Conservation (phyloP, 2,888 invertebrate species). For the Cantharis rufa region DNA sequence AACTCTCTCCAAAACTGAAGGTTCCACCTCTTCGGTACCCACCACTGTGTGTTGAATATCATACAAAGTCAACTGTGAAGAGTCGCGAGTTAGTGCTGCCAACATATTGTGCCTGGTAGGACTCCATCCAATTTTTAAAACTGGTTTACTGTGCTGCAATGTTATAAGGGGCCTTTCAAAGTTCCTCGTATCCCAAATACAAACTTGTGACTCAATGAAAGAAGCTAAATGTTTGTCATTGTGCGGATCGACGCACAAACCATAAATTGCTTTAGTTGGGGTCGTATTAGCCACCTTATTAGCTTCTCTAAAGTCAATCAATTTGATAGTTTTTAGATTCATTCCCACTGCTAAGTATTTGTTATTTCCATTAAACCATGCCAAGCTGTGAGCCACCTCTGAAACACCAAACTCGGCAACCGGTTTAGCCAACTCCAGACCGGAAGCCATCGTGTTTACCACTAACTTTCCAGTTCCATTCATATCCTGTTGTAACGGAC, state of each 20-base stretch:
- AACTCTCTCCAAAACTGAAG: constrained; percentile 74
- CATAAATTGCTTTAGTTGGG: constrained; percentile 81
- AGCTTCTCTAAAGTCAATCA: constrained; percentile 86
- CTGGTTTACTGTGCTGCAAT: constrained; percentile 69
- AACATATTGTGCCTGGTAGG: constrained; percentile 82
- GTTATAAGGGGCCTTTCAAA: constrained; percentile 83
- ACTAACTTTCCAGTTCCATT: constrained; percentile 43
- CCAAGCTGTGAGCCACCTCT: constrained; percentile 81
- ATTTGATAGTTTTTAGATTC: constrained; percentile 84
- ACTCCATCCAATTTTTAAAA: constrained; percentile 84
- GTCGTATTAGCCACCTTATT: constrained; percentile 70
- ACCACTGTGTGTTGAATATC: constrained; percentile 77
- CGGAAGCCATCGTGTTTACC: constrained; percentile 52
- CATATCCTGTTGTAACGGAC: constrained; percentile 47
- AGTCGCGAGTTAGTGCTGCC: constrained; percentile 81
- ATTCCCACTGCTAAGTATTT: constrained; percentile 85
- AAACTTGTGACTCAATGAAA: constrained; percentile 78
- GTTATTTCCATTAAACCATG: constrained; percentile 79
- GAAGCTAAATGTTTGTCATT: constrained; percentile 82
- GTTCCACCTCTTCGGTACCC: constrained; percentile 75
- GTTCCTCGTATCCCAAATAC: constrained; percentile 86
- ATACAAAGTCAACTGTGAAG: constrained; percentile 75
- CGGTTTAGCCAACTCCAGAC: constrained; percentile 62
- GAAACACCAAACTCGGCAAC: constrained; percentile 79
- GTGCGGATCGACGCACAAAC: constrained; percentile 78